Evolutionary conservation across 2,888 invertebrate genomes (phyloP).

Genomic region (Tenthredo livida): DNA sequence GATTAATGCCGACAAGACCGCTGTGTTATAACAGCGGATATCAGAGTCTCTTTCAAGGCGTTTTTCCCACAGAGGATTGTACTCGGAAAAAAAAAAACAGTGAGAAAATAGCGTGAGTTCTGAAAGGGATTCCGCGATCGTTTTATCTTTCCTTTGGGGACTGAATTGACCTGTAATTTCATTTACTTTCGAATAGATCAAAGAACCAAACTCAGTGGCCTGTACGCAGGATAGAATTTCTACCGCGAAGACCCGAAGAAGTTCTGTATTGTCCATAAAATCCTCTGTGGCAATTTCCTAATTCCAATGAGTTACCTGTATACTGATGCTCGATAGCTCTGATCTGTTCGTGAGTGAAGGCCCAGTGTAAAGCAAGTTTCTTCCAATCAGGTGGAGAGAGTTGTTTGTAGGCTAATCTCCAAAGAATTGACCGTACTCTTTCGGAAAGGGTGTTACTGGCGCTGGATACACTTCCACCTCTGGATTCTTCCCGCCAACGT

Average conservation of each 20-base stretch:
- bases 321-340: constrained; percentile 86
- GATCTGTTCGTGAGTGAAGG: constrained; percentile 85
- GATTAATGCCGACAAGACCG: background rate
- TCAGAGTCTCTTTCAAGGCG: background rate
- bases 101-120: background rate
- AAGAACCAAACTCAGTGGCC: background rate
- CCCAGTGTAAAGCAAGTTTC: constrained; percentile 83
- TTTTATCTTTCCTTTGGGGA: background rate
- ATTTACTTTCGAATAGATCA: background rate
- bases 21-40: background rate
- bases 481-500: constrained; percentile 68
- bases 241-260: background rate
- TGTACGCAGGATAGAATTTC: background rate
- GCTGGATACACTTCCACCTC: constrained; percentile 64
- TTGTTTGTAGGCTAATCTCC: constrained; percentile 82
- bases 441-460: constrained; percentile 72
- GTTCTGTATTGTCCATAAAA: background rate
- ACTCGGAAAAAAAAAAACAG: background rate
- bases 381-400: constrained; percentile 84
- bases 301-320: constrained; percentile 79
- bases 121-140: background rate
- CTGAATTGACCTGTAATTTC: background rate
- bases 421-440: constrained; percentile 78
- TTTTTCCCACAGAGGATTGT: background rate
- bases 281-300: background rate